A percentile compares a stretch with the other conserved stretches of the same genome.
These are phyloP conservation scores for Halcyon chelicuti DNA, from an alignment of 2,797 vertebrate genomes.

Conservation along the genomic window DNA sequence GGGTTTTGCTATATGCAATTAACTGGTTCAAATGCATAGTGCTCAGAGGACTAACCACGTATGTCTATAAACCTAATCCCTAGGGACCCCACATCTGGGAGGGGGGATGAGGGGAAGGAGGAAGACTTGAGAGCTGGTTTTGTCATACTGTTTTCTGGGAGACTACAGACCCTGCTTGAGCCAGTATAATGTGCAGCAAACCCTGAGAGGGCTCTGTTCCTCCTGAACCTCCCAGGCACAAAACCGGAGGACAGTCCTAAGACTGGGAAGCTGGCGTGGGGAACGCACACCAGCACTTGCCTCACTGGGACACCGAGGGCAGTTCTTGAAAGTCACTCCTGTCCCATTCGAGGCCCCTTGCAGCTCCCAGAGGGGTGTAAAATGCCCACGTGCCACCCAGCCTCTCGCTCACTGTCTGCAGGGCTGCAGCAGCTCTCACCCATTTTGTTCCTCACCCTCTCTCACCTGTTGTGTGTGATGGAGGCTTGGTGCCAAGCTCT, in stretches of 20 bases:
- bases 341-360: background rate
- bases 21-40: background rate
- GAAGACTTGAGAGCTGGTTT: background rate
- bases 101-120: background rate
- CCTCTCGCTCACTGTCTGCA: background rate
- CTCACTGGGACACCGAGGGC: background rate
- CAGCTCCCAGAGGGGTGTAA: background rate
- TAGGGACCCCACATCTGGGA: background rate
- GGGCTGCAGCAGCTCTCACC: background rate
- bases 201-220: background rate
- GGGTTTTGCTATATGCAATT: background rate
- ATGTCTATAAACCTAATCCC: background rate
- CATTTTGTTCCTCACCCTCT: accelerated
- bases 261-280: background rate
- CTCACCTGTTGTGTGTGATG: conserved; percentile 19
- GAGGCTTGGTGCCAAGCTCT: conserved; percentile 14
- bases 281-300: accelerated
- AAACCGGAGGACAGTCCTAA: background rate
- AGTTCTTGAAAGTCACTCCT: background rate
- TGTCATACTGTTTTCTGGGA: background rate
- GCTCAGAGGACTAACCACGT: background rate
- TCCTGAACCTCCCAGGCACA: background rate
- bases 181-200: background rate
- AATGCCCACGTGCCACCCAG: background rate
- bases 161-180: background rate